Conservation (phyloP, 2,888 invertebrate genomes). For the Tinea semifulvella region DNA sequence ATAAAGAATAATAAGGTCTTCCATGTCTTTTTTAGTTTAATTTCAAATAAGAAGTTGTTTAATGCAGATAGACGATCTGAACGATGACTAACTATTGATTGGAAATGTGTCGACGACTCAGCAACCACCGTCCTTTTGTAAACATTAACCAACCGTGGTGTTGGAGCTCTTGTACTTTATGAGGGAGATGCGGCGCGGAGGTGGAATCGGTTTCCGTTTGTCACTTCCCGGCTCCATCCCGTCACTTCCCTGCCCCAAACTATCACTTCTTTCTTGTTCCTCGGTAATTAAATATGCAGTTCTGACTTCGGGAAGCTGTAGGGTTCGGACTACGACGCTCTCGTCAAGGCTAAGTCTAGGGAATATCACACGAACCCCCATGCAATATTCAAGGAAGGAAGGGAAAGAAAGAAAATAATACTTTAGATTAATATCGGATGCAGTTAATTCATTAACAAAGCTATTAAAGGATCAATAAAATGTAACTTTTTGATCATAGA, state of each 20-base stretch:
- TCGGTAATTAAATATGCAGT: conserved; percentile 39
- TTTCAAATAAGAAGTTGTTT: too few species aligned
- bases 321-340: conserved; percentile 41
- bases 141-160: background rate
- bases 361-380: conserved; percentile 32
- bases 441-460: conserved; percentile 5
- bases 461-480: too few species aligned
- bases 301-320: conserved; percentile 46
- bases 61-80: too few species aligned
- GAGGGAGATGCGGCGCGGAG: conserved; percentile 40
- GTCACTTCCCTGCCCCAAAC: conserved; percentile 17
- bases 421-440: conserved; percentile 4
- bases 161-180: background rate
- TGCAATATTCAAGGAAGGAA: conserved; percentile 30
- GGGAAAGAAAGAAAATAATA: conserved; percentile 20
- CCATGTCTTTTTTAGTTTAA: too few species aligned
- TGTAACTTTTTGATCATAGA: too few species aligned
- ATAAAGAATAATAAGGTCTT: too few species aligned
- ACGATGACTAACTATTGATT: too few species aligned
- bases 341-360: conserved; percentile 29
- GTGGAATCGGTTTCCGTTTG: conserved; percentile 41
- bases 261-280: conserved; percentile 20
- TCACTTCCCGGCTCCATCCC: too few species aligned
- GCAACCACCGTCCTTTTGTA: too few species aligned
- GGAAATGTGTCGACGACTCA: too few species aligned